Evolutionary conservation across 2,113 vertebrate species (phyloP).

Genomic region (Alethe castanea): DNA sequence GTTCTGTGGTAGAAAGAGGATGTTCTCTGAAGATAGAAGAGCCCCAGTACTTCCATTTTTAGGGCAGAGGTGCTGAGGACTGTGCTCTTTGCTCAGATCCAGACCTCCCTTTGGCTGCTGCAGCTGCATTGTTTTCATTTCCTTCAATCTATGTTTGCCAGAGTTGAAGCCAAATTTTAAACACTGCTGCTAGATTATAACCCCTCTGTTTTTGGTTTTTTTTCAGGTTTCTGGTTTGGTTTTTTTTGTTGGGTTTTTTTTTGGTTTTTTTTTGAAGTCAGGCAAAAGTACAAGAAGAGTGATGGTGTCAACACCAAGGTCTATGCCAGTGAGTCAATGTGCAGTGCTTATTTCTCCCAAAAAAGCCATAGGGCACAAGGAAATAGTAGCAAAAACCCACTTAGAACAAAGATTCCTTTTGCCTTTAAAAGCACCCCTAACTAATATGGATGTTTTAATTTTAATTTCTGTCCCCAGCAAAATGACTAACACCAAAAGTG

Average conservation of each 20-base stretch:
- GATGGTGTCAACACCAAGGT: background rate
- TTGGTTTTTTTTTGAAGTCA: background rate
- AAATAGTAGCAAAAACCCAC: background rate
- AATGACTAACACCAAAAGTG: background rate
- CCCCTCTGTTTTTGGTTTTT: background rate
- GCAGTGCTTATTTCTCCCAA: background rate
- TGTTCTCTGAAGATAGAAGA: background rate
- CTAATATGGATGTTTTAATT: background rate
- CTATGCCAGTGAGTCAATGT: background rate
- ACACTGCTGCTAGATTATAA: background rate
- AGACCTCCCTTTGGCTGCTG: fast-evolving
- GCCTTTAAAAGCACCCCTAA: background rate
- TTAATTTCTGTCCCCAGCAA: background rate
- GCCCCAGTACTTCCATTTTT: background rate
- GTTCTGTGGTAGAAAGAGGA: background rate
- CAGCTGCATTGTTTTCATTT: background rate
- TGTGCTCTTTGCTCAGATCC: background rate
- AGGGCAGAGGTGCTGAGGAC: background rate
- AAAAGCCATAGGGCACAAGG: background rate
- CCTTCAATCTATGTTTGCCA: background rate
- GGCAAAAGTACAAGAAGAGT: background rate
- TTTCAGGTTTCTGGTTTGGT: background rate
- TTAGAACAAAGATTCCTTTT: background rate
- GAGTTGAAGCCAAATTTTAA: background rate
- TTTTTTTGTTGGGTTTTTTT: background rate